Percentiles rank a stretch among this genome's conserved stretches.
Conservation (phyloP, 2,888 invertebrate genomes). For the Pemphredon lugubris region DNA sequence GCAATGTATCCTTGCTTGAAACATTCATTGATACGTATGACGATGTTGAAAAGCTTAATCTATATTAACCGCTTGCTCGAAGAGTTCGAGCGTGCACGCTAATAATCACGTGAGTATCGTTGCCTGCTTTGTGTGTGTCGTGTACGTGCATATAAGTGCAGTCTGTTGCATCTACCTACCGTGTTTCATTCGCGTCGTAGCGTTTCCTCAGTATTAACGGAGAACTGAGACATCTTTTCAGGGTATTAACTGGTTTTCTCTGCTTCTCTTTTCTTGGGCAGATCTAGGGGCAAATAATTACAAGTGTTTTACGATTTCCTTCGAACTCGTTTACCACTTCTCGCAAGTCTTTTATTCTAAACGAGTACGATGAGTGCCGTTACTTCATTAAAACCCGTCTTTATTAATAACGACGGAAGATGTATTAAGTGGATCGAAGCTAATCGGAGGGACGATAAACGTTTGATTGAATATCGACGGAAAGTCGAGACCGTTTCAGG, state of each 20-base stretch:
- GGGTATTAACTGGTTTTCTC: slow-evolving; percentile 52
- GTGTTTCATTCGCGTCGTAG: slow-evolving; percentile 23
- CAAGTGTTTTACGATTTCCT: slow-evolving; percentile 32
- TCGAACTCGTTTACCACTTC: slow-evolving; percentile 16
- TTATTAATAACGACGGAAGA: background rate
- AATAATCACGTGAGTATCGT: slow-evolving; percentile 47
- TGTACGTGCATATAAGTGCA: slow-evolving; percentile 14
- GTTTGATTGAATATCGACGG: too few relatives aligned
- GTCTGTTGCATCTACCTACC: slow-evolving; percentile 46
- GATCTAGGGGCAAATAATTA: slow-evolving; percentile 37
- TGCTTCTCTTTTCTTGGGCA: slow-evolving; percentile 42
- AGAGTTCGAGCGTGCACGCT: slow-evolving; percentile 45
- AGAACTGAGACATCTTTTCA: slow-evolving; percentile 53
- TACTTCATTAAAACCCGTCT: background rate
- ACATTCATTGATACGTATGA: slow-evolving; percentile 18
- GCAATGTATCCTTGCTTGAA: slow-evolving; percentile 20
- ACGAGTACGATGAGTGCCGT: slow-evolving; percentile 28
- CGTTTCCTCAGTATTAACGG: slow-evolving; percentile 45
- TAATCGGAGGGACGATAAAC: too few relatives aligned
- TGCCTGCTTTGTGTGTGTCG: slow-evolving; percentile 26
- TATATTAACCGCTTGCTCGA: slow-evolving; percentile 43
- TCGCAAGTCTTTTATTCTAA: slow-evolving; percentile 27
- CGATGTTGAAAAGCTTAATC: slow-evolving; percentile 31
- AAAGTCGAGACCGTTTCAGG: too few relatives aligned
- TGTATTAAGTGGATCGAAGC: too few relatives aligned